Percentiles rank a stretch among this genome's conserved stretches.
Evolutionary conservation across 2,113 vertebrate genomes (phyloP).

Genomic region (Nycticebus coucang): DNA sequence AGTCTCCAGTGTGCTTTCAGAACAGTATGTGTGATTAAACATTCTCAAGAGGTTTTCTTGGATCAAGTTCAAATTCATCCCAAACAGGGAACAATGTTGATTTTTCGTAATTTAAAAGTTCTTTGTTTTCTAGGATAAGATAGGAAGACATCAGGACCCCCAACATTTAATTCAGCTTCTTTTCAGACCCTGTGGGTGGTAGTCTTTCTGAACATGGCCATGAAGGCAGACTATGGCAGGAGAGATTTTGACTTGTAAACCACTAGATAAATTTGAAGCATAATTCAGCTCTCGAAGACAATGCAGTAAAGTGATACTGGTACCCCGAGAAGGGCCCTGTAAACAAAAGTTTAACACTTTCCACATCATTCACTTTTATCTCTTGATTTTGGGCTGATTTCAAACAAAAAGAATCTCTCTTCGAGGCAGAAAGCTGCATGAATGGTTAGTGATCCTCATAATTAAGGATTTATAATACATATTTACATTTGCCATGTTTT

Average conservation of each 20-base stretch:
- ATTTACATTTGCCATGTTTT: constrained; percentile 78
- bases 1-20: background rate
- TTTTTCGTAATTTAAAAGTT: background rate
- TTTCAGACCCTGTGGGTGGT: background rate
- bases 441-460: constrained; percentile 61
- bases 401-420: constrained; percentile 60
- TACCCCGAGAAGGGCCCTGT: constrained; percentile 6
- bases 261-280: background rate
- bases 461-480: constrained; percentile 75
- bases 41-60: background rate
- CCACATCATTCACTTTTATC: constrained; percentile 42
- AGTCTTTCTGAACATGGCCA: background rate
- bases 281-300: background rate
- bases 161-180: background rate
- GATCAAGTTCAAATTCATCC: background rate
- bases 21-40: background rate
- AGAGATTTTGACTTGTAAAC: background rate
- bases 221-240: background rate
- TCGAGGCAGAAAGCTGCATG: constrained; percentile 50
- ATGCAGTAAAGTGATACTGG: background rate
- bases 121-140: background rate
- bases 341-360: constrained; percentile 22
- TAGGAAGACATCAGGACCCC: background rate
- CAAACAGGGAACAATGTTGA: background rate
- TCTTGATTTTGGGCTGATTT: constrained; percentile 59